Evolutionary conservation across 2,113 vertebrate genomes (phyloP), one percentile per base, ranked within the genome.

Genomic region (Helogale parvula): DNA sequence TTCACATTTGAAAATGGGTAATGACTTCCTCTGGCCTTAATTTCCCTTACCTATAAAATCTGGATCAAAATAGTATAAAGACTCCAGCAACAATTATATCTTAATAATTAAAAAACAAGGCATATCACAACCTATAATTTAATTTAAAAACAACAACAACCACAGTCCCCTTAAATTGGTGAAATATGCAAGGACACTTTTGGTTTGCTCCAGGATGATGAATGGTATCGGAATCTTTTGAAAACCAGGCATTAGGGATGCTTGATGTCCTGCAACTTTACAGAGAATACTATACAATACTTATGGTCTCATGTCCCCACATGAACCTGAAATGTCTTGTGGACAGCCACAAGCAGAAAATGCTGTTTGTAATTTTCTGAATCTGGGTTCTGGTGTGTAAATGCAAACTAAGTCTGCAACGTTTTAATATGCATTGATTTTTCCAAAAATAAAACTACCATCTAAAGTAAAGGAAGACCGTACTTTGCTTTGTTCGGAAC

Each of bases 1-100:
- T 83, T 95, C 88, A 90, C 83, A 97, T 87, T 97, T 92, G 17
- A 90, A 96, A 97, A 94, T 69, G 63, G 12, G 66, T 86, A 81
- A 91, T 85, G 83, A 92, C 19, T 85, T 54, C 45, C 25, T 92
- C 52, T 94, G 33, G n/a, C 19, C 33, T 94, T 94, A 65, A 47
- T 87, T 97, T 93, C 92, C 80, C 54, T 94, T 38, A 65, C 41
- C 52, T 57, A 9, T 60, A 69, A 97, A 74, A 13, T 74, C 15
- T 47, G 19, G 29, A 80, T 90, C 68, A 80, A 89, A 83, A 96
- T 45, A 89, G 14, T 33, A 19, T 45, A 16, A 92, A 91, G 41
- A 4, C 11, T 77, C 35, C 83, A 84, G 41, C 27, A 92, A 74
- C 74, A 76, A 77, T 0, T 12, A 69, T 41, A 63, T 88, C 81